These are phyloP conservation scores for Ornithoptera priamus DNA, from an alignment of 2,888 invertebrate species.

Conservation along the genomic window DNA sequence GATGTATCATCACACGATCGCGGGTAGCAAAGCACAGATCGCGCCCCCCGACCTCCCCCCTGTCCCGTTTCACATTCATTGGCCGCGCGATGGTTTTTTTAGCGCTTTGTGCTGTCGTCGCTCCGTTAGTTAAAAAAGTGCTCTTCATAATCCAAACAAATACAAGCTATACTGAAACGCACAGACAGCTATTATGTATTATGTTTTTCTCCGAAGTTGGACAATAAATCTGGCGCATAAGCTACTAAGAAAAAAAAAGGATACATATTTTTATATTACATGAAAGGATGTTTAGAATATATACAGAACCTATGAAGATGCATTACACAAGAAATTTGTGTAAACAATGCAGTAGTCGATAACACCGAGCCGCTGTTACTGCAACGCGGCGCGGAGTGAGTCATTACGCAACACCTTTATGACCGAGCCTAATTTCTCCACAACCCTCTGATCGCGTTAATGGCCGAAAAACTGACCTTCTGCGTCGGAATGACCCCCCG, in stretches of 20 bases:
- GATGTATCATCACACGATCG: slow-evolving; percentile 30
- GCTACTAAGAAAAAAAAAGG: neutral
- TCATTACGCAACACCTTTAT: slow-evolving; percentile 72
- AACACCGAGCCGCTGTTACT: neutral
- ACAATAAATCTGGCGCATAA: neutral
- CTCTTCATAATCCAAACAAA: slow-evolving; percentile 28
- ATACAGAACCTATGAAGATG: slow-evolving; percentile 12
- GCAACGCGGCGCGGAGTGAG: slow-evolving; percentile 63
- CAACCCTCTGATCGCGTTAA: slow-evolving; percentile 71
- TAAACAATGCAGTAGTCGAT: slow-evolving; percentile 19
- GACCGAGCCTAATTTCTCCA: slow-evolving; percentile 61
- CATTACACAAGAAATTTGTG: slow-evolving; percentile 15
- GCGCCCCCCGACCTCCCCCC: too few species aligned
- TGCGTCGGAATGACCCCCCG: slow-evolving; percentile 60
- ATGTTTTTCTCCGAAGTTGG: neutral
- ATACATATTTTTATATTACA: neutral
- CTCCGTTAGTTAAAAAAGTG: slow-evolving; percentile 14
- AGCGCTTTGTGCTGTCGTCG: slow-evolving; percentile 29
- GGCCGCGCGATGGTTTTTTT: slow-evolving; percentile 31
- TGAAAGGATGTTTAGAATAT: neutral
- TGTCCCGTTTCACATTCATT: slow-evolving; percentile 38
- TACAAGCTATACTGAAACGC: slow-evolving; percentile 20
- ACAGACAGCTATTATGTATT: slow-evolving; percentile 7
- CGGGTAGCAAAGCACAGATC: slow-evolving; percentile 31
- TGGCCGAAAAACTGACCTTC: slow-evolving; percentile 77